These are phyloP conservation scores for Biston betularia DNA, from an alignment of 2,888 invertebrate species.

Conservation along the genomic window DNA sequence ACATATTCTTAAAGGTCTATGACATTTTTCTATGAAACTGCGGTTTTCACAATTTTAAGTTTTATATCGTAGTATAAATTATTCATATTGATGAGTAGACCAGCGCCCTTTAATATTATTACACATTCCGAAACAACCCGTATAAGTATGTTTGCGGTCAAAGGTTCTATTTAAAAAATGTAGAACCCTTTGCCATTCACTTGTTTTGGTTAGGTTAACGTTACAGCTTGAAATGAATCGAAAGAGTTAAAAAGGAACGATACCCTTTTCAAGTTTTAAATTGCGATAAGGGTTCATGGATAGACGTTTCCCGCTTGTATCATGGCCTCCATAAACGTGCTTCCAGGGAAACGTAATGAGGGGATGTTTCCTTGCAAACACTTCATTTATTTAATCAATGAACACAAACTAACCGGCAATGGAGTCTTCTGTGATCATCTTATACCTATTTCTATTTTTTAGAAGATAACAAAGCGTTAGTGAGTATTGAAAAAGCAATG, in stretches of 20 bases:
- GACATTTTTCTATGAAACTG: too few species aligned
- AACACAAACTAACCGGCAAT: conserved; percentile 20
- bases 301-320: conserved; percentile 18
- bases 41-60: too few species aligned
- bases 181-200: neutral
- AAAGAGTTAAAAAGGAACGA: conserved; percentile 10
- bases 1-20: too few species aligned
- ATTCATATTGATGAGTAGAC: too few species aligned
- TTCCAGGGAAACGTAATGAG: conserved; percentile 9
- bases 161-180: neutral
- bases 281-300: conserved; percentile 9
- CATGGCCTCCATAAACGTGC: conserved; percentile 1
- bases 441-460: too few species aligned
- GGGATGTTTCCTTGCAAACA: conserved; percentile 16
- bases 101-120: too few species aligned
- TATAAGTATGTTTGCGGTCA: too few species aligned
- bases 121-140: too few species aligned
- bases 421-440: conserved; percentile 10
- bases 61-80: too few species aligned
- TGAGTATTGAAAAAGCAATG: too few species aligned
- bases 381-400: conserved; percentile 27
- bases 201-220: neutral
- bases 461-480: conserved; percentile 24
- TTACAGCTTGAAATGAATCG: conserved; percentile 5
- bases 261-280: conserved; percentile 14